phyloP scores from a whole-genome alignment of 1,140 invertebrate genomes.

The Sinonovacula constricta region DNA sequence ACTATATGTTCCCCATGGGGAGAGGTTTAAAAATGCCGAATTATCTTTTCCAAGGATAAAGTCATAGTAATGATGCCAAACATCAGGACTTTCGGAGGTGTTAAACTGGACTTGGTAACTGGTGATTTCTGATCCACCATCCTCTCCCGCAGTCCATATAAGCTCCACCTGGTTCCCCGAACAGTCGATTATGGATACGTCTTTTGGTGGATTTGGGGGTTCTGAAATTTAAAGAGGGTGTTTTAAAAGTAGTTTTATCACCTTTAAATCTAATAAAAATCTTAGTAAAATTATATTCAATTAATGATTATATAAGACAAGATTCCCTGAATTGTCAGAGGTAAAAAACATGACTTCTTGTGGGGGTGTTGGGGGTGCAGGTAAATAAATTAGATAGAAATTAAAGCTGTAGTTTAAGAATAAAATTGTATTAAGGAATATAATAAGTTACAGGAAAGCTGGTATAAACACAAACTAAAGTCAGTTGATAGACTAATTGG shows the following conservation, averaged over 20 bases:
- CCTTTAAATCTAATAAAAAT: not conserved
- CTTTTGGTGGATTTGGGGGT: slow-evolving; percentile 92
- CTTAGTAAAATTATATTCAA: not conserved
- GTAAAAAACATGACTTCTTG: slow-evolving; percentile 1
- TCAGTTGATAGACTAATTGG: too few relatives aligned
- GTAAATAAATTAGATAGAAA: not conserved
- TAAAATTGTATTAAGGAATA: too few relatives aligned
- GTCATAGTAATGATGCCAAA: slow-evolving; percentile 84
- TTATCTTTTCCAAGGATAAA: slow-evolving; percentile 52
- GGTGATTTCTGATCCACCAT: slow-evolving; percentile 93
- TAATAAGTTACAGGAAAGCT: too few relatives aligned
- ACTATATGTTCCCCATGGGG: slow-evolving; percentile 71
- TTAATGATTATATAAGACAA: slow-evolving; percentile 6
- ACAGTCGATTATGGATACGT: slow-evolving; percentile 79
- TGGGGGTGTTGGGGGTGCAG: not conserved
- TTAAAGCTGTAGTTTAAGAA: too few relatives aligned
- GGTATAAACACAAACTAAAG: too few relatives aligned
- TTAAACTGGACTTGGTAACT: slow-evolving; percentile 95
- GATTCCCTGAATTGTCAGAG: not conserved
- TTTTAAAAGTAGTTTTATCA: not conserved
- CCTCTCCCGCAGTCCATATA: slow-evolving; percentile 87
- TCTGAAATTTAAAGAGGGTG: slow-evolving; percentile 81
- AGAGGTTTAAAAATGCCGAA: slow-evolving; percentile 59
- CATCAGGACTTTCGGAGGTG: slow-evolving; percentile 94
- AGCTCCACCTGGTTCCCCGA: slow-evolving; percentile 85